These are phyloP conservation scores for Gorsachius magnificus DNA, from an alignment of 2,797 vertebrate genomes.

Conservation along the genomic window DNA sequence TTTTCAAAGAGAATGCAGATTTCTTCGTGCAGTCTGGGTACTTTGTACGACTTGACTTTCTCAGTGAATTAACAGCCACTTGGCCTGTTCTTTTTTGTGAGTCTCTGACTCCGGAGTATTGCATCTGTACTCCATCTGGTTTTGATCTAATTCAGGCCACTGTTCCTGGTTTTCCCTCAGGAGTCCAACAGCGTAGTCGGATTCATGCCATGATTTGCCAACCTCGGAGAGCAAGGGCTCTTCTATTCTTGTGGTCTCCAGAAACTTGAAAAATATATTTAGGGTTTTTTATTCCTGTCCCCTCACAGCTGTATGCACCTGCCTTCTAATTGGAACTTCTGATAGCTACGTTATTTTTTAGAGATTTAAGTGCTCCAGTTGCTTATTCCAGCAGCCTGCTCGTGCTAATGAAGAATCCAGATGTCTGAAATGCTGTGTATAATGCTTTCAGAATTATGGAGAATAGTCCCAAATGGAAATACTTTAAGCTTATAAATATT, in stretches of 20 bases:
- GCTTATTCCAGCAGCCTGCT: background rate
- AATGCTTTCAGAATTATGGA: background rate
- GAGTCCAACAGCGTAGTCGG: background rate
- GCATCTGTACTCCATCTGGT: background rate
- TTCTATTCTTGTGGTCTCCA: background rate
- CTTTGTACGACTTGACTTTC: background rate
- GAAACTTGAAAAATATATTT: background rate
- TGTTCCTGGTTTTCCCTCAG: background rate
- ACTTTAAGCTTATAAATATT: background rate
- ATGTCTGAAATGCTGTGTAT: background rate
- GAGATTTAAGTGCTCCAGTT: background rate
- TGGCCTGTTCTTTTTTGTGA: background rate
- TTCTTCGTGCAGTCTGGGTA: background rate
- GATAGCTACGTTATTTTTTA: background rate
- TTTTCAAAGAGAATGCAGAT: background rate
- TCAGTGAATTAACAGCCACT: background rate
- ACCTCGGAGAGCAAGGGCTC: fast-evolving
- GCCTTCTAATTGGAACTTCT: background rate
- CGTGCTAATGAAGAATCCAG: background rate
- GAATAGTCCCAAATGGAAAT: background rate
- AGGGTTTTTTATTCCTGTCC: background rate
- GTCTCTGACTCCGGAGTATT: background rate
- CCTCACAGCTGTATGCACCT: background rate
- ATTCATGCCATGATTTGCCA: background rate
- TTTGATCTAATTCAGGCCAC: background rate